These are phyloP conservation scores for Drosophila athabasca DNA, from an alignment of 1,140 invertebrate genomes.

Conservation along the genomic window DNA sequence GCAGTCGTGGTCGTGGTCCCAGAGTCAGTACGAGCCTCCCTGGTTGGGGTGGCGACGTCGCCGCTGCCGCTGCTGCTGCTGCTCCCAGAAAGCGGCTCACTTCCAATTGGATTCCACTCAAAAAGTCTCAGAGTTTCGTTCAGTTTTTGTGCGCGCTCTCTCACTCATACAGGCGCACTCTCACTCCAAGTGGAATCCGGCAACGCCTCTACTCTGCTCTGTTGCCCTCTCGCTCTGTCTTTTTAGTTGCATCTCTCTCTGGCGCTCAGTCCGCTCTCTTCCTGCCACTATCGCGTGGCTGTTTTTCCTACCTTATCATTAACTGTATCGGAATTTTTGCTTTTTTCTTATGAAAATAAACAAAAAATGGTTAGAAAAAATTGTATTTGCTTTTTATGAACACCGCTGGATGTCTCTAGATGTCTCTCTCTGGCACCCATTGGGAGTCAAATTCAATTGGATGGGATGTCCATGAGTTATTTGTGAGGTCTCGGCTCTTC, in stretches of 20 bases:
- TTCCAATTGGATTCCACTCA: constrained; percentile 38
- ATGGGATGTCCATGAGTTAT: constrained; percentile 24
- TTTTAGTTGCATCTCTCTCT: constrained; percentile 23
- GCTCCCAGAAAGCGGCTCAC: constrained; percentile 13
- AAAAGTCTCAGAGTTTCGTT: constrained; percentile 39
- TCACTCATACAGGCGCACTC: too few species aligned
- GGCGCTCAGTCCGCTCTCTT: not conserved
- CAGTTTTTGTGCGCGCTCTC: constrained; percentile 18
- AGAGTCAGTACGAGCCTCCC: not conserved
- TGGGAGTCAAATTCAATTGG: constrained; percentile 74
- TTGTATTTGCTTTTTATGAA: constrained; percentile 76
- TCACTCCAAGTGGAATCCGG: constrained; percentile 3
- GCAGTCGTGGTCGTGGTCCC: constrained; percentile 18
- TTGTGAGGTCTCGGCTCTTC: constrained; percentile 6
- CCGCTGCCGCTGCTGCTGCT: not conserved
- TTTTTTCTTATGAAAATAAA: constrained; percentile 19
- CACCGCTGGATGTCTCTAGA: constrained; percentile 78
- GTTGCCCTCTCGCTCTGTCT: constrained; percentile 5
- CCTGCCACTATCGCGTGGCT: constrained; percentile 21
- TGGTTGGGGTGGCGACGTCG: too few species aligned
- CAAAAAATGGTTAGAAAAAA: constrained; percentile 29
- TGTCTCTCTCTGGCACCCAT: constrained; percentile 76
- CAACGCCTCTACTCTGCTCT: constrained; percentile 14
- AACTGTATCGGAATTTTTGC: constrained; percentile 76
- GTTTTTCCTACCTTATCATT: constrained; percentile 64